Conservation (phyloP, 64 coral and sea anemone species). For the Pocillopora damicornis region DNA sequence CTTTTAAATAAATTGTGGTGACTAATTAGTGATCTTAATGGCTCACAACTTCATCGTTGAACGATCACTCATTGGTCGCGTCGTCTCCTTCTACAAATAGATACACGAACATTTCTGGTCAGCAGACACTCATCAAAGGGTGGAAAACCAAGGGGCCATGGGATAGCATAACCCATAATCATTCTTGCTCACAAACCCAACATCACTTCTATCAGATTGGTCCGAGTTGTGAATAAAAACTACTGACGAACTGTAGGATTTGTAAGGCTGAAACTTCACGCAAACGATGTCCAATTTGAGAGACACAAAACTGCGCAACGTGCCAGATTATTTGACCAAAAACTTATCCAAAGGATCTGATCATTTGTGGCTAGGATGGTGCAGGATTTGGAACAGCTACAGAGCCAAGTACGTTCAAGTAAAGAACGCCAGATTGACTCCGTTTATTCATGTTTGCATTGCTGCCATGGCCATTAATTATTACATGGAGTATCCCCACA, state of each 20-base stretch:
- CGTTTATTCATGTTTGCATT: constrained; percentile 76
- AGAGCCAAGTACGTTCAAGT: constrained; percentile 81
- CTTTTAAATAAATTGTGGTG: not conserved
- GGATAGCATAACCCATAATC: constrained; percentile 24
- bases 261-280: not conserved
- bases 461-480: constrained; percentile 81
- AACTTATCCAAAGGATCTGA: constrained; percentile 56
- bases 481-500: constrained; percentile 75
- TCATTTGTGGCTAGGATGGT: constrained; percentile 75
- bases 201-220: not conserved
- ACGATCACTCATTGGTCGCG: not conserved
- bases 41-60: not conserved
- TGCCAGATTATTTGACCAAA: constrained; percentile 64
- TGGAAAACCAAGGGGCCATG: not conserved
- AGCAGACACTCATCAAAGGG: not conserved
- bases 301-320: constrained; percentile 74
- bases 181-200: not conserved
- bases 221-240: not conserved
- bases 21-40: not conserved
- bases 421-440: constrained; percentile 87
- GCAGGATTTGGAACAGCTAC: constrained; percentile 81
- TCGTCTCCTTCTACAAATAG: not conserved
- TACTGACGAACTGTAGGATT: not conserved
- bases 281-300: constrained; percentile 71
- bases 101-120: not conserved